Evolutionary conservation across 2,797 vertebrate species (phyloP).

Genomic region (Gila robusta): DNA sequence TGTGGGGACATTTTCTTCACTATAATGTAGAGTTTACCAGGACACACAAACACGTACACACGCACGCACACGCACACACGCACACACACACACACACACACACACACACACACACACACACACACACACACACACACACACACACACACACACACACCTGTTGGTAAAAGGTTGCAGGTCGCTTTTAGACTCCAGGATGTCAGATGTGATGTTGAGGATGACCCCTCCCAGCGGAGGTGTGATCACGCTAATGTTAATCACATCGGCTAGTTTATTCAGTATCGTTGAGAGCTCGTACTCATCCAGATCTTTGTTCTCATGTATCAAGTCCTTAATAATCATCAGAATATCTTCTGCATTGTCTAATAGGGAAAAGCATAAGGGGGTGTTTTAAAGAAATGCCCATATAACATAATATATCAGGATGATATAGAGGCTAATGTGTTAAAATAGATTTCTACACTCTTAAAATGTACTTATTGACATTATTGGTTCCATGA

Average conservation of each 20-base stretch:
- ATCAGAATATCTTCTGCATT: conserved; percentile 81
- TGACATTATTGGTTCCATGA: background rate
- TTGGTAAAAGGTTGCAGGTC: conserved; percentile 79
- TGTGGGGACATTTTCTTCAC: too few relatives aligned
- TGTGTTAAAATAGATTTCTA: background rate
- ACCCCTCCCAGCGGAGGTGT: conserved; percentile 75
- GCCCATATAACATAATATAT: background rate
- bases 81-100: background rate
- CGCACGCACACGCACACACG: too few relatives aligned
- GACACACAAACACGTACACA: background rate
- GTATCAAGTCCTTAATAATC: conserved; percentile 81
- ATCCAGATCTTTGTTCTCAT: conserved; percentile 65
- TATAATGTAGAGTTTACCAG: too few relatives aligned
- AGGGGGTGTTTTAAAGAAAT: background rate
- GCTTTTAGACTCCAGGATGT: conserved; percentile 78
- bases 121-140: too few relatives aligned
- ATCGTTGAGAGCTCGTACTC: conserved; percentile 79
- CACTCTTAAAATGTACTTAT: background rate
- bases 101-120: background rate
- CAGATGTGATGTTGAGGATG: conserved; percentile 79
- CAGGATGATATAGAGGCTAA: background rate
- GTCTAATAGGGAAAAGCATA: conserved; percentile 70
- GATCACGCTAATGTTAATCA: conserved; percentile 73
- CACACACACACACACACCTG: conserved; percentile 58
- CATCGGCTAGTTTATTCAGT: conserved; percentile 79